phyloP scores from a whole-genome alignment of 2,797 vertebrate genomes.

The Xenops minutus region DNA sequence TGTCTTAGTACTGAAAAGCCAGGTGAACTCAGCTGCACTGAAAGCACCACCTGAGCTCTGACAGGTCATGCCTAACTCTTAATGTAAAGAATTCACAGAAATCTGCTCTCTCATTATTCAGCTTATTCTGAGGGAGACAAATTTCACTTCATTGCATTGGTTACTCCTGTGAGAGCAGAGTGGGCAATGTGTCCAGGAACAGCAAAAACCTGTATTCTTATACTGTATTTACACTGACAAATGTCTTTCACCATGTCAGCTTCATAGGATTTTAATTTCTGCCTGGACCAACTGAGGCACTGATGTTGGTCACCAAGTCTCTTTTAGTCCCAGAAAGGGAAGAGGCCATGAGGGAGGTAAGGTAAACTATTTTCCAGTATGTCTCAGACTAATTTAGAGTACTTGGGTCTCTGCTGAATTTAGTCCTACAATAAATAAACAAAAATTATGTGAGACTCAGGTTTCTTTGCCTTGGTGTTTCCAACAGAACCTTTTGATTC shows the following conservation, averaged over 20 bases:
- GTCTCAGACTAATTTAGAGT: background rate
- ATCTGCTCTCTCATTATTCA: background rate
- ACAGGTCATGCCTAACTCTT: background rate
- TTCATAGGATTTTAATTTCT: background rate
- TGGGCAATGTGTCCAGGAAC: background rate
- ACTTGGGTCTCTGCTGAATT: background rate
- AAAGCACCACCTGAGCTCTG: background rate
- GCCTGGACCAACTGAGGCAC: background rate
- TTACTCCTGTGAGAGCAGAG: background rate
- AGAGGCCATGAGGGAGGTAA: background rate
- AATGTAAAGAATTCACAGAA: background rate
- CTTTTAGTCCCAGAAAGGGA: background rate
- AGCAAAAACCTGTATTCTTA: background rate
- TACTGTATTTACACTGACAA: background rate
- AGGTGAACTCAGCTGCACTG: background rate
- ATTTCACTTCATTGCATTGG: background rate
- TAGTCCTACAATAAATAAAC: background rate
- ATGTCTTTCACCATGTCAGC: background rate
- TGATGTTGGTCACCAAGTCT: background rate
- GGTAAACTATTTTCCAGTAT: background rate
- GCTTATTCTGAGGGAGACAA: background rate
- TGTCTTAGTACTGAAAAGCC: background rate
- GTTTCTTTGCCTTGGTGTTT: background rate
- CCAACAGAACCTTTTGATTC: background rate
- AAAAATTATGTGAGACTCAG: background rate